Evolutionary conservation across 2,797 vertebrate species (phyloP), one percentile per base, ranked within the genome.

Genomic region (Gouania willdenowi): DNA sequence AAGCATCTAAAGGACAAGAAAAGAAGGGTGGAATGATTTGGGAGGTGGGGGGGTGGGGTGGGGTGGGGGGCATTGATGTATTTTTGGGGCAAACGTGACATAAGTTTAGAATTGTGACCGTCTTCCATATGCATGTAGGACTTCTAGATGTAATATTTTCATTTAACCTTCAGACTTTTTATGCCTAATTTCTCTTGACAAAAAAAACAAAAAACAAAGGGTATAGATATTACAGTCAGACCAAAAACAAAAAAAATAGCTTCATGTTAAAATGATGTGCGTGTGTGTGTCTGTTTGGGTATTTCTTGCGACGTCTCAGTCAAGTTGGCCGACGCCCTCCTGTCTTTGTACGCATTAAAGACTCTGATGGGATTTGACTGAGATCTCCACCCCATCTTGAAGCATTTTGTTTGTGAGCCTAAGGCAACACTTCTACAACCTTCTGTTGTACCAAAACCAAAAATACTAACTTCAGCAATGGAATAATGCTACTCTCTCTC

Each of bases 41-140:
- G n/a, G n/a, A n/a, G n/a, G n/a, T n/a, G n/a, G n/a, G n/a, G n/a
- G n/a, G n/a, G n/a, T n/a, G n/a, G n/a, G n/a, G n/a, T n/a, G n/a
- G n/a, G n/a, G n/a, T n/a, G 62, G 64, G 62, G 64, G 66, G 74
- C 81, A 80, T 54, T 42, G 65, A 77, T 77, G 79, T 78, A 77
- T 81, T 70, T 63, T 66, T 79, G 79, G 75, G 71, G 74, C 68
- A 72, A 79, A 81, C 53, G 46, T 75, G 66, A 82, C 74, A 79
- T 76, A 75, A 83, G 54, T 75, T 75, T 83, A 85, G 76, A 83
- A 78, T 81, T 65, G 87, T 86, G 75, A 86, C 79, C 47, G 87
- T 89, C 88, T 89, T 90, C 85, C 87, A 86, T n/a, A n/a, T 88
- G 88, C 88, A 89, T 90, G 87, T 87, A 82, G 76, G 70, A 83